Evolutionary conservation across 2,797 vertebrate species (phyloP).

Genomic region (Borostomias antarcticus): DNA sequence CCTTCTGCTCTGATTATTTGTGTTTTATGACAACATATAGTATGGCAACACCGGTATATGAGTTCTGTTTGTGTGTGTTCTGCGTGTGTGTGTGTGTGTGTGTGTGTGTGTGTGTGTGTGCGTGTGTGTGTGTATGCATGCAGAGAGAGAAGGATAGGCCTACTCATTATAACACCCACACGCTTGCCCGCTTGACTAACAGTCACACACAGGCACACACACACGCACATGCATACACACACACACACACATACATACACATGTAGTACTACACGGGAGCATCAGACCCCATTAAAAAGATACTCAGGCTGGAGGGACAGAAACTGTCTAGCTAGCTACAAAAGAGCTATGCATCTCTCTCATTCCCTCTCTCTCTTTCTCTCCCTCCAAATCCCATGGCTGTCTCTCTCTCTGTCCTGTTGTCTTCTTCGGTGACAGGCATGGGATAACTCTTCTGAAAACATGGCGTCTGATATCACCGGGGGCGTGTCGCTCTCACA

Average conservation of each 20-base stretch:
- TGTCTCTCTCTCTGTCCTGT: not conserved
- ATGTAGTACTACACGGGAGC: not conserved
- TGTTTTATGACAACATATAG: not conserved
- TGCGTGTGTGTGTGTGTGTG: not conserved
- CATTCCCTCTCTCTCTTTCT: not conserved
- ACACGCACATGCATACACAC: not conserved
- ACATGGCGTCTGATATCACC: not conserved
- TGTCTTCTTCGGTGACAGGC: constrained; percentile 9
- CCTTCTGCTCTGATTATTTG: no score
- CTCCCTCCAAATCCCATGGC: not conserved
- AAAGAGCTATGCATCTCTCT: constrained; percentile 20
- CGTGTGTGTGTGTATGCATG: constrained; percentile 15
- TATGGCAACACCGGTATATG: not conserved
- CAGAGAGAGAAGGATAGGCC: constrained; percentile 4
- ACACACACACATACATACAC: constrained; percentile 5
- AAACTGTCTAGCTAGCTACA: constrained; percentile 6
- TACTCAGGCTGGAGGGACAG: constrained; percentile 18
- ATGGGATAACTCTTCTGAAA: constrained; percentile 24
- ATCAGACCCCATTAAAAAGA: constrained; percentile 15
- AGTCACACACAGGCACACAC: not conserved
- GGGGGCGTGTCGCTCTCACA: not conserved
- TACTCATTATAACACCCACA: constrained; percentile 33
- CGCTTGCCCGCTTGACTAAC: constrained; percentile 10
- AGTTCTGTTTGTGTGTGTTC: no score
- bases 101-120: not conserved